These are phyloP conservation scores for Scomberomorus guttatus DNA, from an alignment of 2,797 vertebrate genomes.

Conservation along the genomic window DNA sequence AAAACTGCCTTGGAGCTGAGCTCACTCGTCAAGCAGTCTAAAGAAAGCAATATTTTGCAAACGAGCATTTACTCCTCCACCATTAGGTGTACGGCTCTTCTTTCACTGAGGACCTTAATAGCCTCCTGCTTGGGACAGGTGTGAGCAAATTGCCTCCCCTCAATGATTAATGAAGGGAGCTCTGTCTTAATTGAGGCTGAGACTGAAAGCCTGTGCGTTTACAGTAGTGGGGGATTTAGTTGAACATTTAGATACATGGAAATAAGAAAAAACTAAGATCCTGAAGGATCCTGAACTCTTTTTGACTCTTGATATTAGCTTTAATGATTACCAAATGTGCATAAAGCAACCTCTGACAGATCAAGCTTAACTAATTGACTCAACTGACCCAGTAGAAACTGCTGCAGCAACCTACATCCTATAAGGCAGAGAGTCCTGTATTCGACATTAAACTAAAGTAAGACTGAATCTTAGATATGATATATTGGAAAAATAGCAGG, in stretches of 20 bases:
- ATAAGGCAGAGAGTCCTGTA: not conserved
- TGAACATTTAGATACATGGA: slow-evolving; percentile 5
- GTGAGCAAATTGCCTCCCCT: slow-evolving; percentile 73
- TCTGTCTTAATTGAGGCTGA: slow-evolving; percentile 47
- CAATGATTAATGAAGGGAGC: slow-evolving; percentile 76
- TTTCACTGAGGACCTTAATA: slow-evolving; percentile 67
- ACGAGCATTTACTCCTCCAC: slow-evolving; percentile 65
- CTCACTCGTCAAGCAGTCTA: slow-evolving; percentile 35
- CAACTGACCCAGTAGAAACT: slow-evolving; percentile 6
- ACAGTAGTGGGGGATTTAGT: slow-evolving; percentile 27
- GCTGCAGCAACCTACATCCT: not conserved
- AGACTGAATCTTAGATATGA: not conserved
- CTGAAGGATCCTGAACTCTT: slow-evolving; percentile 9
- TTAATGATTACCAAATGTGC: slow-evolving; percentile 30
- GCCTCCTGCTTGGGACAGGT: slow-evolving; percentile 73
- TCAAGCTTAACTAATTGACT: slow-evolving; percentile 25
- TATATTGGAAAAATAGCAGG: not conserved
- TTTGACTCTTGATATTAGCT: not conserved
- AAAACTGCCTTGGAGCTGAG: slow-evolving; percentile 30
- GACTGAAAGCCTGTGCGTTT: slow-evolving; percentile 39
- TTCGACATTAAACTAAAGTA: not conserved
- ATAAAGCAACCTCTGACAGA: slow-evolving; percentile 29
- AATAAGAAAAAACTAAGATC: slow-evolving; percentile 19
- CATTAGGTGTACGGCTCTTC: slow-evolving; percentile 62
- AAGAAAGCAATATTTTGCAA: slow-evolving; percentile 71